These are phyloP conservation scores for Dasyurus viverrinus DNA, from an alignment of 2,113 vertebrate species.

Conservation along the genomic window DNA sequence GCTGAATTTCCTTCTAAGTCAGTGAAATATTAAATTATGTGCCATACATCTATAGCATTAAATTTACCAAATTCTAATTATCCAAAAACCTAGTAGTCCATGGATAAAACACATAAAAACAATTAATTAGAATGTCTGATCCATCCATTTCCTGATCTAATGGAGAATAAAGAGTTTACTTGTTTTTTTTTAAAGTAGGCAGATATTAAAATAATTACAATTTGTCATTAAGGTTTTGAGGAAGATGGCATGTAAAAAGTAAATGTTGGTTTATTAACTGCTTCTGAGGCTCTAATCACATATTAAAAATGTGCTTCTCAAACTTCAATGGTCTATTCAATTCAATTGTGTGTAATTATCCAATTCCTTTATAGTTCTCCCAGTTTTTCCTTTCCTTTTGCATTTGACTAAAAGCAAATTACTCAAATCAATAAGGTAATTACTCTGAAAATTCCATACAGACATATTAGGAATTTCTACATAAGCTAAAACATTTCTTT, in stretches of 20 bases:
- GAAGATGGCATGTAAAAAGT: conserved; percentile 2
- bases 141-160: neutral
- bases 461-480: conserved; percentile 28
- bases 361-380: neutral
- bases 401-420: conserved; percentile 47
- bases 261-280: conserved; percentile 40
- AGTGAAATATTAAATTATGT: neutral
- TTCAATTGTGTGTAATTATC: conserved; percentile 28
- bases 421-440: conserved; percentile 38
- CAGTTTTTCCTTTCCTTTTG: neutral
- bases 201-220: neutral
- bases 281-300: conserved; percentile 15
- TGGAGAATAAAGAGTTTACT: neutral
- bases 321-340: conserved; percentile 1
- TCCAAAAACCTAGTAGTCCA: neutral
- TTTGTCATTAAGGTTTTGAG: neutral
- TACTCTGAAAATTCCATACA: conserved; percentile 31
- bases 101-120: neutral
- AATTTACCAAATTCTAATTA: neutral
- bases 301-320: conserved; percentile 4
- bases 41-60: neutral
- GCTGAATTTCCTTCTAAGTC: neutral
- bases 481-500: conserved; percentile 33
- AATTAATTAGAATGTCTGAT: neutral
- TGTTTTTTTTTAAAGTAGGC: neutral